These are phyloP conservation scores for Micropterix aruncella DNA, from an alignment of 2,888 invertebrate genomes.

Conservation along the genomic window DNA sequence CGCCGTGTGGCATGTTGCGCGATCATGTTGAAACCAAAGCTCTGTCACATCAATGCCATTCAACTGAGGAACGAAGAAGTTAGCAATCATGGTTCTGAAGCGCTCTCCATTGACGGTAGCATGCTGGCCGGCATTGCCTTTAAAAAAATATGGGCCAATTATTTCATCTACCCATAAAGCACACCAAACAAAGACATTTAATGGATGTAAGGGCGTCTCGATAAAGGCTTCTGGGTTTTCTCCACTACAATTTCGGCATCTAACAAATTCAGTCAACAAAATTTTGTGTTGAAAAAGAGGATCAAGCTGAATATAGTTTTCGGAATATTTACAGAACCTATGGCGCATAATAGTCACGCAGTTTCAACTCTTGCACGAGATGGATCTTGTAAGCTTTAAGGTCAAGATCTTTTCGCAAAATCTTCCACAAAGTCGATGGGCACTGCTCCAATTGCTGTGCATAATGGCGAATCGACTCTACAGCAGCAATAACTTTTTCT, in stretches of 20 bases:
- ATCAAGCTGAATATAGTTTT: neutral
- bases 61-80: constrained; percentile 9
- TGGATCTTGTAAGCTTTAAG: neutral
- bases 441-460: neutral
- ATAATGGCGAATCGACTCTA: too few species aligned
- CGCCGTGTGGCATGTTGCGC: too few species aligned
- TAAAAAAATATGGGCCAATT: constrained; percentile 1
- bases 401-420: neutral
- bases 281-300: neutral
- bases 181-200: neutral
- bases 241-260: neutral
- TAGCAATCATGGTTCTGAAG: constrained; percentile 8
- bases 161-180: constrained; percentile 1
- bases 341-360: neutral
- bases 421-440: neutral
- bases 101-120: constrained; percentile 5
- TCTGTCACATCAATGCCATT: constrained; percentile 8
- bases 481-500: too few species aligned
- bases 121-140: constrained; percentile 1
- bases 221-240: neutral
- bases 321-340: neutral
- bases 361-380: neutral
- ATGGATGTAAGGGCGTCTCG: neutral
- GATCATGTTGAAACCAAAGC: constrained; percentile 2
- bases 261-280: neutral